Base-by-base conservation (phyloP, 2,797 vertebrate genomes). In the Mus caroli region DNA sequence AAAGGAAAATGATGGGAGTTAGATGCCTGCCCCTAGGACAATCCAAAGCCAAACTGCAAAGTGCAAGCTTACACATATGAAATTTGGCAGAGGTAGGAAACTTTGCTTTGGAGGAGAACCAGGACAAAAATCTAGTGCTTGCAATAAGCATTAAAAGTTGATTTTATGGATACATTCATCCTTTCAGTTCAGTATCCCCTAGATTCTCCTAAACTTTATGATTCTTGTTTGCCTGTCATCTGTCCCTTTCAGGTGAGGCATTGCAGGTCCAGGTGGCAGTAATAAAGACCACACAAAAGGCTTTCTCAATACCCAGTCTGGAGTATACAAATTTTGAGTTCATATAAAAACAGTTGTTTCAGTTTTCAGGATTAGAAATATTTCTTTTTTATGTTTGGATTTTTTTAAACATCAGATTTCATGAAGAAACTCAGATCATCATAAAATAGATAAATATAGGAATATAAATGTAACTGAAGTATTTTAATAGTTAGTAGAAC, bases 41-140 rank as follows among this genome's bases (percentile, higher is more conserved):
- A 10, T 75, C 24, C 19, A 77, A 58, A 26, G 73, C 58, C 73
- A 95, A 71, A 79, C 2, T 56, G 31, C 40, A 94, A 82, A 40
- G 73, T 31, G 75, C 20, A 94, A 79, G 90, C 9, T 56, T 73
- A 43, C 2, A 24, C 13, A n/a, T 60, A 52, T 79, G 28, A 96
- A 86, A 95, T 60, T 58, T 94, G 79, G 43, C 91, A 97, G 84
- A 88, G 89, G 69, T 52, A 67, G 34, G 17, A 64, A 83, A n/a
- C n/a, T 95, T 96, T 96, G 19, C 24, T 64, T 95, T 97, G 95
- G 93, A 97, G 71, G 64, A 91, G 31, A 96, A 96, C 26, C 79
- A 94, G 78, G 83, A 92, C 83, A 88, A 96, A 95, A 96, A 92
- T 37, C 22, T 37, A 26, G 8, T 77, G 46, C n/a, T 46, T 92